Conservation (phyloP, 2,888 invertebrate species). For the Pammene aurita region DNA sequence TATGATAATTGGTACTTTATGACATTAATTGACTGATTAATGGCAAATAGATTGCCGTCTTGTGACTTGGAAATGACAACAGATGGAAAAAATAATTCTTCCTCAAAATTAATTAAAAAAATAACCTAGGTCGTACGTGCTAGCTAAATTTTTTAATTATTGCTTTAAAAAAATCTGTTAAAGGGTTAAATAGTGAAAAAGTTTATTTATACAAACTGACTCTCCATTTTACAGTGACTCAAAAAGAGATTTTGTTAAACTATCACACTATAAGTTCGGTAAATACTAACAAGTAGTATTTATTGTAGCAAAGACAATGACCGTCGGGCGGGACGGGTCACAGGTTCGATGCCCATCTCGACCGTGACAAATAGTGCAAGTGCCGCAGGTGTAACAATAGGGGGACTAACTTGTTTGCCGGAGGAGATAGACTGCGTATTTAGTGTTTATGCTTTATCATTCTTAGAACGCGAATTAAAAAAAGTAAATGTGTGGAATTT, state of each 20-base stretch:
- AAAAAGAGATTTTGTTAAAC: too few relatives aligned
- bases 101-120: too few relatives aligned
- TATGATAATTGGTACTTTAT: too few relatives aligned
- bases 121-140: too few relatives aligned
- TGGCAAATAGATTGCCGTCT: too few relatives aligned
- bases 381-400: constrained; percentile 33
- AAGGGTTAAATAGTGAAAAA: too few relatives aligned
- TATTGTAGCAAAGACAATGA: constrained; percentile 24
- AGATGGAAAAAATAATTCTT: too few relatives aligned
- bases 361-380: constrained; percentile 33
- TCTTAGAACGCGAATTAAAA: not conserved
- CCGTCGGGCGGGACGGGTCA: constrained; percentile 24
- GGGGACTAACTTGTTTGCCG: constrained; percentile 12
- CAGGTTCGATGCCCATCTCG: constrained; percentile 36
- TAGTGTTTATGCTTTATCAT: not conserved
- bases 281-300: not conserved
- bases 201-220: not conserved
- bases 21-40: too few relatives aligned
- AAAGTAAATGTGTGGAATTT: not conserved
- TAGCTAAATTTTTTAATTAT: too few relatives aligned
- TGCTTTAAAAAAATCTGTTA: too few relatives aligned
- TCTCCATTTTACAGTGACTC: too few relatives aligned
- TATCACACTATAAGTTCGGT: not conserved
- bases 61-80: too few relatives aligned
- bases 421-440: not conserved